A percentile compares a stretch with the other conserved stretches of the same genome.
Conservation (phyloP, 1,140 invertebrate species). For the Drosophila pachea region DNA sequence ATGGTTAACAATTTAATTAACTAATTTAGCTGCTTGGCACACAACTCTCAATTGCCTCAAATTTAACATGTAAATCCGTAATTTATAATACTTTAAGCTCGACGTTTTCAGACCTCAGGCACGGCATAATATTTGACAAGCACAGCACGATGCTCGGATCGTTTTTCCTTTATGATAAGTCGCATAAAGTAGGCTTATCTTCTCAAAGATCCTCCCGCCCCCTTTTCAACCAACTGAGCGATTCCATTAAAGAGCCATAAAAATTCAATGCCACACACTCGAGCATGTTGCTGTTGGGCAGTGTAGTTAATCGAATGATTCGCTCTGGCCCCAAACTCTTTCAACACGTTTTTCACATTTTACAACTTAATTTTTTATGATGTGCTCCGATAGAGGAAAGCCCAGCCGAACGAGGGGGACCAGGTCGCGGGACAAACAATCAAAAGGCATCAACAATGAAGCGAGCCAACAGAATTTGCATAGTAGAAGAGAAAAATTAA, state of each 20-base stretch:
- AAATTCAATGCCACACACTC: conserved; percentile 42
- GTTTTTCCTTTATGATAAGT: conserved; percentile 10
- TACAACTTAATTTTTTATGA: conserved; percentile 70
- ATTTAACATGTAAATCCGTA: conserved; percentile 5
- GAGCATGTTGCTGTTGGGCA: conserved; percentile 9
- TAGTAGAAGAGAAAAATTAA: conserved; percentile 62
- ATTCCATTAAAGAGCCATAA: conserved; percentile 42
- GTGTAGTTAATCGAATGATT: conserved; percentile 41
- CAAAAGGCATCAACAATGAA: conserved; percentile 61
- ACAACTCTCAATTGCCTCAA: background rate
- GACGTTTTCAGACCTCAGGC: background rate
- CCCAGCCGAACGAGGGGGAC: conserved; percentile 11
- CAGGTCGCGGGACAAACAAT: conserved; percentile 54
- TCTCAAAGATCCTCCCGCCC: conserved; percentile 7
- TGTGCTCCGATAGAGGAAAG: conserved; percentile 23
- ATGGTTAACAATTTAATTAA: background rate
- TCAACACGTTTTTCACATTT: conserved; percentile 71
- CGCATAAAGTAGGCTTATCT: conserved; percentile 20
- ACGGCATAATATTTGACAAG: conserved; percentile 8
- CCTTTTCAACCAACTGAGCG: conserved; percentile 12
- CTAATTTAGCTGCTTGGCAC: background rate
- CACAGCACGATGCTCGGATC: conserved; percentile 10
- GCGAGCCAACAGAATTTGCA: conserved; percentile 60
- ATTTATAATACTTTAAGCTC: background rate
- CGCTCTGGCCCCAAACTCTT: conserved; percentile 47